These are phyloP conservation scores for Pollachius pollachius DNA, from an alignment of 2,113 vertebrate genomes.

Conservation along the genomic window DNA sequence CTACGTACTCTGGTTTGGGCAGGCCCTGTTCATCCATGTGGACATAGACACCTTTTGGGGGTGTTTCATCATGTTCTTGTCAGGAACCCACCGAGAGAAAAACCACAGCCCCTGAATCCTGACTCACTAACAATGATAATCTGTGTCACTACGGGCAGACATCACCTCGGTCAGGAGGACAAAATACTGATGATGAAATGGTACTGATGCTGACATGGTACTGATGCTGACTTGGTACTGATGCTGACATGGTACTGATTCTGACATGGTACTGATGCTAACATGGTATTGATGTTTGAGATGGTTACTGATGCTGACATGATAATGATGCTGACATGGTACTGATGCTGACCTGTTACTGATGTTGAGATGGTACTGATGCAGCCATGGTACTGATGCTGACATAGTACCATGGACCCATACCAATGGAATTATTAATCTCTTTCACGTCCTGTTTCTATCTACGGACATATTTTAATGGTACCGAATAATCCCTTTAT, in stretches of 20 bases:
- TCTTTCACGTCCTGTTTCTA: slow-evolving; percentile 30
- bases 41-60: slow-evolving; percentile 36
- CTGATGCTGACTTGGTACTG: too few relatives aligned
- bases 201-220: too few relatives aligned
- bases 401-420: slow-evolving; percentile 13
- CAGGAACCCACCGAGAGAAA: slow-evolving; percentile 27
- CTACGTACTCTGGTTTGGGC: slow-evolving; percentile 38
- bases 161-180: slow-evolving; percentile 55
- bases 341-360: too few relatives aligned
- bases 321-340: too few relatives aligned
- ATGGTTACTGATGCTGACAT: too few relatives aligned
- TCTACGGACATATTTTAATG: slow-evolving; percentile 43
- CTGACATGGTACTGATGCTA: too few relatives aligned
- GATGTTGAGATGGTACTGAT: too few relatives aligned
- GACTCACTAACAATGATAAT: slow-evolving; percentile 37
- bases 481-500: slow-evolving; percentile 53
- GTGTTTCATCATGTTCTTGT: slow-evolving; percentile 36
- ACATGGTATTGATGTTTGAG: too few relatives aligned
- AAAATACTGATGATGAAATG: slow-evolving; percentile 23
- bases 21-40: slow-evolving; percentile 41
- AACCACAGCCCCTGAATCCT: slow-evolving; percentile 33
- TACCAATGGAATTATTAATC: slow-evolving; percentile 30
- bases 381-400: too few relatives aligned
- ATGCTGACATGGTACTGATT: too few relatives aligned
- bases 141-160: slow-evolving; percentile 44